Evolutionary conservation across 1,140 invertebrate species (phyloP), one percentile per base, ranked within the genome.

Genomic region (Xylocopa sonorina): DNA sequence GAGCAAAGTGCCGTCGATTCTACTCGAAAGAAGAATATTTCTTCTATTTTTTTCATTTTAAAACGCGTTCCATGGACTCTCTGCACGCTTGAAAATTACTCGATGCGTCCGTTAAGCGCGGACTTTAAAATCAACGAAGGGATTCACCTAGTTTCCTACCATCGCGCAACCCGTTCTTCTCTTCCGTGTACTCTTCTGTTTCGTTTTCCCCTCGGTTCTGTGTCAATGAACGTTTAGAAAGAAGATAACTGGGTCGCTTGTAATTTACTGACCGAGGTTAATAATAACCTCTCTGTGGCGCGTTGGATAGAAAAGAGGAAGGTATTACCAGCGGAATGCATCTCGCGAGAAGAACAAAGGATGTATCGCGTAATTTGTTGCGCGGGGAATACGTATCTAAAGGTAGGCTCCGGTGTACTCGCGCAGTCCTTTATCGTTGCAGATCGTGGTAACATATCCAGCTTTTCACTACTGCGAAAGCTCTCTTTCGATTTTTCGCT

Each of bases 81-180:
- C 53, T 27, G 75, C 18, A 82, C 75, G 62, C 76, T 53, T 34
- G 51, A 68, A 79, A 57, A 79, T 78, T 66, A 46, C 50, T 68
- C 69, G 74, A 62, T n/a, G 32, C 21, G n/a, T 0, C 38, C 60
- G 34, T 71, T 53, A 64, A 57, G 74, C 63, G 38, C 63, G 43
- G 48, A 5, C 53, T 7, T n/a, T 48, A 10, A 24, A 53, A 38
- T 3, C 14, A 9, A n/a, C 51, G 29, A 34, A 62, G 34, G 66
- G 62, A 71, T 50, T 71, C 34, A 1, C 32, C 27, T 29, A 7
- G 7, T 10, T 66, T 66, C 32, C 27, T n/a, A 14, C 18, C 10
- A 46, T 1, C 14, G 3, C 27, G n/a, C n/a, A n/a, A n/a, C n/a
- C 10, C 34, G 21, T 21, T 6, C 21, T 3, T 5, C n/a, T 24